Evolutionary conservation across 2,113 vertebrate species (phyloP).

Genomic region (Ancistrus triradiatus): DNA sequence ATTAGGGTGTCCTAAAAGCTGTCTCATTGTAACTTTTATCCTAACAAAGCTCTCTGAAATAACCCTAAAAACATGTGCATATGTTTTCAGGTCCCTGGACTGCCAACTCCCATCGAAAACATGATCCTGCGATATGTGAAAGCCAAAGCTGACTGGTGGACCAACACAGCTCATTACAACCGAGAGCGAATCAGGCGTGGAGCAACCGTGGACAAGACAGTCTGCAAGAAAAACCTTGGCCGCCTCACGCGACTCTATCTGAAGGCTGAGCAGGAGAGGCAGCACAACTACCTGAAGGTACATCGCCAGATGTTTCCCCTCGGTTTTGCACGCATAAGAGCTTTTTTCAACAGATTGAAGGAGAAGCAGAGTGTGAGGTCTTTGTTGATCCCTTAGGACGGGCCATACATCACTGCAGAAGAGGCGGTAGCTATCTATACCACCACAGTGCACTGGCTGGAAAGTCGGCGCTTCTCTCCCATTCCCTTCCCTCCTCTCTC

Average conservation of each 20-base stretch:
- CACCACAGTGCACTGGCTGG: slow-evolving; percentile 98
- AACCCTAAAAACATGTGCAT: not conserved
- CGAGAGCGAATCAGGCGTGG: slow-evolving; percentile 95
- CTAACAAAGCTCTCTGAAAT: too few species aligned
- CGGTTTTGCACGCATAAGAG: too few species aligned
- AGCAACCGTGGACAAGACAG: slow-evolving; percentile 97
- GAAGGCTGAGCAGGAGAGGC: slow-evolving; percentile 96
- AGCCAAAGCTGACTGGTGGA: slow-evolving; percentile 99
- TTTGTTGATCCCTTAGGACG: slow-evolving; percentile 71
- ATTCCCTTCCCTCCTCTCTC: slow-evolving; percentile 95
- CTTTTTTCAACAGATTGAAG: too few species aligned
- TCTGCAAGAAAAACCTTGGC: slow-evolving; percentile 98
- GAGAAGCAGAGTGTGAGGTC: not conserved
- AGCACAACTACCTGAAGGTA: slow-evolving; percentile 99
- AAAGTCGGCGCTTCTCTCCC: slow-evolving; percentile 95
- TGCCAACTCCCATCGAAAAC: slow-evolving; percentile 97
- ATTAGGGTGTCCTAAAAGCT: too few species aligned
- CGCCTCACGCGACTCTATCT: slow-evolving; percentile 92
- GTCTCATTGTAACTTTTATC: too few species aligned
- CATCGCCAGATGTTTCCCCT: not conserved
- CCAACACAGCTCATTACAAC: slow-evolving; percentile 98
- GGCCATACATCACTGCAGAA: slow-evolving; percentile 97
- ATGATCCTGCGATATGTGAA: slow-evolving; percentile 99
- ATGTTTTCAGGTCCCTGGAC: slow-evolving; percentile 82
- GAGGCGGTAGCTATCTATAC: slow-evolving; percentile 99